A percentile compares a stretch with the other conserved stretches of the same genome.
These are phyloP conservation scores for Sitta europaea DNA, from an alignment of 2,113 vertebrate species.

Conservation along the genomic window DNA sequence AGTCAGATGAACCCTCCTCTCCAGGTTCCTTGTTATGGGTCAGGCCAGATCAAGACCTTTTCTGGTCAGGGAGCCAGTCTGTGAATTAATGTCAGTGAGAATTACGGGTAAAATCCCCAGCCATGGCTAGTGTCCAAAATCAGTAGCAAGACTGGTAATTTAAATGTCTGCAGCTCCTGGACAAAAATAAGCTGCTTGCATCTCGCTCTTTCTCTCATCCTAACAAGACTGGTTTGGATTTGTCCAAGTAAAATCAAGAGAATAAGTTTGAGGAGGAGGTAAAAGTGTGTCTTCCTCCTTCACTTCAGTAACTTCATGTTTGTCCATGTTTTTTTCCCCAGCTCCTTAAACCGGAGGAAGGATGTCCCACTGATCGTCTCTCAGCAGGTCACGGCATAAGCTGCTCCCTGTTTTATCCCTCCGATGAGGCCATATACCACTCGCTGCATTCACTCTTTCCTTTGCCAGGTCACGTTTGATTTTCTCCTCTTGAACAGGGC, in stretches of 20 bases:
- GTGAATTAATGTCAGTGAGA: conserved; percentile 48
- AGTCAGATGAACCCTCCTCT: conserved; percentile 36
- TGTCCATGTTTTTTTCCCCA: not conserved
- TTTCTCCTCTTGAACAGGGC: not conserved
- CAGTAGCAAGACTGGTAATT: not conserved
- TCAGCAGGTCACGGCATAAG: not conserved
- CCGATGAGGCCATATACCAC: accelerated
- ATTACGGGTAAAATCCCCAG: conserved; percentile 53
- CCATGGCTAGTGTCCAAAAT: conserved; percentile 6
- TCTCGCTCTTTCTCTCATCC: not conserved
- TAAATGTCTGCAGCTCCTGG: not conserved
- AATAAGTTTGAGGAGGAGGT: not conserved
- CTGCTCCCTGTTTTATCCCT: not conserved
- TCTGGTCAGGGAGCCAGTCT: conserved; percentile 41
- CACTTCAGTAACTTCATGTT: not conserved
- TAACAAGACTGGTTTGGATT: not conserved
- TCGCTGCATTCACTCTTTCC: not conserved
- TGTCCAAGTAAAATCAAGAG: not conserved
- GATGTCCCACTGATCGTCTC: not conserved
- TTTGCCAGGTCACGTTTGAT: not conserved
- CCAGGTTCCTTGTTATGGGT: conserved; percentile 8
- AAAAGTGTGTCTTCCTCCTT: not conserved
- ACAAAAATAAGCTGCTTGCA: not conserved
- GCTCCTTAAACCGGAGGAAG: not conserved
- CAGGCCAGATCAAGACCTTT: conserved; percentile 29